A percentile compares a stretch with the other conserved stretches of the same genome.
These are phyloP conservation scores for Acrobasis suavella DNA, from an alignment of 2,888 invertebrate species.

Conservation along the genomic window DNA sequence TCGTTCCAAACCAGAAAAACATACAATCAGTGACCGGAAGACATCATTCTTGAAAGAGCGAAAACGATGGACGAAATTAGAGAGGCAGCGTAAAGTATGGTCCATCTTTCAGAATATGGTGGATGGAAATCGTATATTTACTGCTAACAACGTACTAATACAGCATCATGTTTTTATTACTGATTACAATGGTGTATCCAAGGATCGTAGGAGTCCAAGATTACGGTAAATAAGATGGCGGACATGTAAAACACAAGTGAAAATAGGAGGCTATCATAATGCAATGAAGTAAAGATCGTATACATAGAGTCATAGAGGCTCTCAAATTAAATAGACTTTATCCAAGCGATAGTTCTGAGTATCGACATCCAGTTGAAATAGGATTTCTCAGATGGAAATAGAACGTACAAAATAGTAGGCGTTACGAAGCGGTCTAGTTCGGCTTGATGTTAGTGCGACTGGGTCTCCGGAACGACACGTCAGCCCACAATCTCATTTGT, in stretches of 20 bases:
- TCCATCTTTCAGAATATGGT: background rate
- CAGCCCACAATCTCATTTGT: slow-evolving; percentile 70
- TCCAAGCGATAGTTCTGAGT: no score
- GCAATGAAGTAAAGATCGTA: no score
- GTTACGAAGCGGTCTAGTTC: slow-evolving; percentile 29
- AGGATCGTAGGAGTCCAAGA: no score
- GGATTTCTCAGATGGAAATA: slow-evolving; percentile 18
- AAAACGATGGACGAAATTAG: slow-evolving; percentile 32
- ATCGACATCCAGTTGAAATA: background rate
- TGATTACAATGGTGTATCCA: no score
- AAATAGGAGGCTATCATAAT: no score
- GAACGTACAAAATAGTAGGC: slow-evolving; percentile 11
- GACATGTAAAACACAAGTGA: no score
- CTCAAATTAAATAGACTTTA: no score
- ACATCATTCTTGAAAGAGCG: slow-evolving; percentile 18
- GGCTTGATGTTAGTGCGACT: slow-evolving; percentile 51
- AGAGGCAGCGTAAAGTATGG: slow-evolving; percentile 24
- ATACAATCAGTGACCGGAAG: background rate
- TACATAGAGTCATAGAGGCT: no score
- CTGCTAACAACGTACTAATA: background rate
- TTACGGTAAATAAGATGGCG: no score
- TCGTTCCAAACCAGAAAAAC: background rate
- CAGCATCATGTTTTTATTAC: no score
- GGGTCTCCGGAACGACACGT: slow-evolving; percentile 61
- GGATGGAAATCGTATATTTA: background rate